Conservation (phyloP, 2,888 invertebrate genomes). For the Acleris holmiana region DNA sequence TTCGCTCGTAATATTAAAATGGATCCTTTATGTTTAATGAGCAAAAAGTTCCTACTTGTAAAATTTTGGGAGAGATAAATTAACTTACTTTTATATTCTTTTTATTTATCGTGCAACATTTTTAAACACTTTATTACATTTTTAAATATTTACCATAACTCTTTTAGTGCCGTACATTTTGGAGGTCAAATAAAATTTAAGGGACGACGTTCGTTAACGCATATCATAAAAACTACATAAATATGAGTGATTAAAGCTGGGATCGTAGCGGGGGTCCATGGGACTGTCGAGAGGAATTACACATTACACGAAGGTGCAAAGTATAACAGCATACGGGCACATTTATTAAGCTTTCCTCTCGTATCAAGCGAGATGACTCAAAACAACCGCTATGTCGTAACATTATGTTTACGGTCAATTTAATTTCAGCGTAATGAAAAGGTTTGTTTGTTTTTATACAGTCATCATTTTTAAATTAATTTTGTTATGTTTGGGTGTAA, state of each 20-base stretch:
- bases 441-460: conserved; percentile 20
- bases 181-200: conserved; percentile 56
- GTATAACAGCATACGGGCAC: conserved; percentile 58
- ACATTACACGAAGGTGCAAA: conserved; percentile 64
- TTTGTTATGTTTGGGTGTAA: not conserved
- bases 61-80: conserved; percentile 16
- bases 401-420: conserved; percentile 24
- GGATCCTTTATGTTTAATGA: conserved; percentile 9
- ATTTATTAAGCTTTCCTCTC: conserved; percentile 55
- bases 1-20: conserved; percentile 25
- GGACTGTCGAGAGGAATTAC: conserved; percentile 62
- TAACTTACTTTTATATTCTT: conserved; percentile 22
- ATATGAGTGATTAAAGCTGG: conserved; percentile 76
- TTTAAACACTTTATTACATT: conserved; percentile 47
- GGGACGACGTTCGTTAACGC: conserved; percentile 68
- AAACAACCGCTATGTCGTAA: conserved; percentile 30
- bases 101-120: conserved; percentile 38
- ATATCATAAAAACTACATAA: conserved; percentile 74
- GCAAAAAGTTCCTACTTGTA: conserved; percentile 12
- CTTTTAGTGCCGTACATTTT: conserved; percentile 50
- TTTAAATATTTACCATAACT: conserved; percentile 52
- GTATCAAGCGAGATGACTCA: conserved; percentile 41
- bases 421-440: conserved; percentile 5
- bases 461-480: conserved; percentile 4
- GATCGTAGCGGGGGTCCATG: conserved; percentile 61